Percentiles rank a stretch among this genome's conserved stretches.
These are phyloP conservation scores for Lacerta agilis DNA, from an alignment of 2,797 vertebrate species.

Conservation along the genomic window DNA sequence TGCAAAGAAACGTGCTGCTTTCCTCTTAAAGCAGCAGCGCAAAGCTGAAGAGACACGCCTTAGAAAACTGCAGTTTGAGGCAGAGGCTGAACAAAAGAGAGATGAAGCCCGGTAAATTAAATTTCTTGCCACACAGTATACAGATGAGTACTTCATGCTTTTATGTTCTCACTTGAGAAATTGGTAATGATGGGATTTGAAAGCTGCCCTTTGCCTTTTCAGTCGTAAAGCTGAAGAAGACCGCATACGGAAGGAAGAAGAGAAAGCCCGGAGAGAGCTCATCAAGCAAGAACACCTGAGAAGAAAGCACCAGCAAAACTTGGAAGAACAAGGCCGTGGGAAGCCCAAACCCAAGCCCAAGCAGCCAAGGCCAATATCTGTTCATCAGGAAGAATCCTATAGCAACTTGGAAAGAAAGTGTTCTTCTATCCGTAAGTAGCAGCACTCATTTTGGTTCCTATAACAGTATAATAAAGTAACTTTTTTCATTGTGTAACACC, in stretches of 20 bases:
- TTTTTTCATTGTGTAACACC: too few species aligned
- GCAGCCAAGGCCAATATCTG: conserved; percentile 89
- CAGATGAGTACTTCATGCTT: accelerated
- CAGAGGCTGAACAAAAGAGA: conserved; percentile 90
- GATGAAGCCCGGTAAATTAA: conserved; percentile 89
- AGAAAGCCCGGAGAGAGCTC: conserved; percentile 92
- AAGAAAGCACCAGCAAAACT: conserved; percentile 92
- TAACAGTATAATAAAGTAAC: too few species aligned
- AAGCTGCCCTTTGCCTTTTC: background rate
- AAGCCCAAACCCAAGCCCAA: conserved; percentile 85
- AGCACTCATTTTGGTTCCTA: too few species aligned
- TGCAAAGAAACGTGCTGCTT: conserved; percentile 93
- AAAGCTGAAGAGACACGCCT: conserved; percentile 93
- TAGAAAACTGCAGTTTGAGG: conserved; percentile 91
- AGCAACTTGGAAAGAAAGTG: conserved; percentile 86
- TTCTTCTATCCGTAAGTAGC: conserved; percentile 86
- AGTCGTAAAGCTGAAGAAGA: conserved; percentile 97
- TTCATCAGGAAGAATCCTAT: conserved; percentile 89
- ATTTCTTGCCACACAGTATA: accelerated
- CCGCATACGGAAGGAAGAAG: conserved; percentile 93
- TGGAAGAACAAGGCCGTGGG: conserved; percentile 92
- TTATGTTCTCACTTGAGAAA: background rate
- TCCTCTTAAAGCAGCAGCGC: conserved; percentile 95
- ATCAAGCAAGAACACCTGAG: conserved; percentile 97
- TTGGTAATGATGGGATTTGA: background rate